Evolutionary conservation across 1,140 invertebrate genomes (phyloP), one percentile per base, ranked within the genome.

Genomic region (Drosophila aff.): DNA sequence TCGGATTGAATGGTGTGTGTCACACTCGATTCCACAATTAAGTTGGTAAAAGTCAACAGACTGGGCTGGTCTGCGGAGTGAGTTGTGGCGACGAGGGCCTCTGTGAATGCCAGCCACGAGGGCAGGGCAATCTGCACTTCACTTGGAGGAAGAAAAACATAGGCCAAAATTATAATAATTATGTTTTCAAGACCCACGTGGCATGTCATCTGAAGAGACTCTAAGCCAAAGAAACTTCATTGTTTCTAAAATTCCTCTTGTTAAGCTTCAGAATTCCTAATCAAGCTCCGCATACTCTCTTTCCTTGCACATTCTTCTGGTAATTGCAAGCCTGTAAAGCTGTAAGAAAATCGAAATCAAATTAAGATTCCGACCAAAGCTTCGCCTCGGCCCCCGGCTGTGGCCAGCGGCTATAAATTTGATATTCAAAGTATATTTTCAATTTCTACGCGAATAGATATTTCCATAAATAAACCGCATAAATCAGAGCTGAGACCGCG

Each of bases 381-480:
- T 73, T 57, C 16, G 33, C 8, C 23, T 41, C 33, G 47, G 50
- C 68, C 38, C 28, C 57, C 47, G 67, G 63, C 67, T 61, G 55
- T 16, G 21, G 16, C 31, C 26, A 26, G 31, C 31, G 18, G 47
- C 65, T 53, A 78, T 84, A 77, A 83, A 89, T 84, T 81, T 81
- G 75, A 78, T 84, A 89, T 84, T 90, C 79, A 82, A 82, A 87
- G 83, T 82, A 72, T 73, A 87, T 90, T 90, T 90, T 89, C 77
- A 89, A 89, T 89, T 89, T 89, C 77, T 75, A 76, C 76, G 59
- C 84, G 77, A 73, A 89, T 87, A 89, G 84, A 89, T 83, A 78
- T 87, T 84, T 84, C 77, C 84, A 89, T 89, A 89, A 89, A 90
- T 89, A 89, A 89, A 89, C 63, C 71, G 79, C 85, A 89, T 89